Evolutionary conservation across 2,113 vertebrate species (phyloP).

Genomic region (Gnathonemus longibarbis): DNA sequence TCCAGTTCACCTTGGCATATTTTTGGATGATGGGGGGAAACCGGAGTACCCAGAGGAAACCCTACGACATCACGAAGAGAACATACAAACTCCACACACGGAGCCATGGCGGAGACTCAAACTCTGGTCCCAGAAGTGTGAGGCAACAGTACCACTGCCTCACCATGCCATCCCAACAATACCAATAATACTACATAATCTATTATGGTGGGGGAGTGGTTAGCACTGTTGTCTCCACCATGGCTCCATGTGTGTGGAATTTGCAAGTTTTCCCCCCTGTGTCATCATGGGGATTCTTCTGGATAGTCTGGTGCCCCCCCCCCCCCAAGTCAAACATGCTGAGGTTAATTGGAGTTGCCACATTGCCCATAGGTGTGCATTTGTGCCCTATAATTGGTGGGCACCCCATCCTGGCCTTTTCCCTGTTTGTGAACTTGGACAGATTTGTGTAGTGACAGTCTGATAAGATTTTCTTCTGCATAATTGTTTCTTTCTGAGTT

Average conservation of each 20-base stretch:
- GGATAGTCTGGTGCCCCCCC: not conserved
- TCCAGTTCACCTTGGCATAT: not conserved
- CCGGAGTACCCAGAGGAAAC: not conserved
- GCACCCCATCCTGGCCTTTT: no score
- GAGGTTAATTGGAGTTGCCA: no score
- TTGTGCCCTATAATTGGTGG: no score
- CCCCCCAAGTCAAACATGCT: no score
- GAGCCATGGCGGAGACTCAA: not conserved
- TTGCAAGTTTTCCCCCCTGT: not conserved
- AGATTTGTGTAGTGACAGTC: not conserved
- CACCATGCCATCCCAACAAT: not conserved
- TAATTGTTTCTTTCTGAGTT: not conserved
- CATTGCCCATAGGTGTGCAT: no score
- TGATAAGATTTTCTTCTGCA: not conserved
- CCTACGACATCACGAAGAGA: not conserved
- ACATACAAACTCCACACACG: not conserved
- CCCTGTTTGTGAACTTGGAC: not conserved
- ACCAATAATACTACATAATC: not conserved
- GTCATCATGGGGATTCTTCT: not conserved
- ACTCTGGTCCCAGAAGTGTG: not conserved
- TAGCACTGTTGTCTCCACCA: not conserved
- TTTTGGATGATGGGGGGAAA: not conserved
- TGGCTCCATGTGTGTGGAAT: not conserved
- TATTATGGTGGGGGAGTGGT: not conserved
- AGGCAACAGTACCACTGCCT: not conserved